Evolutionary conservation across 2,888 invertebrate genomes (phyloP).

Genomic region (Yponomeuta malinellus): DNA sequence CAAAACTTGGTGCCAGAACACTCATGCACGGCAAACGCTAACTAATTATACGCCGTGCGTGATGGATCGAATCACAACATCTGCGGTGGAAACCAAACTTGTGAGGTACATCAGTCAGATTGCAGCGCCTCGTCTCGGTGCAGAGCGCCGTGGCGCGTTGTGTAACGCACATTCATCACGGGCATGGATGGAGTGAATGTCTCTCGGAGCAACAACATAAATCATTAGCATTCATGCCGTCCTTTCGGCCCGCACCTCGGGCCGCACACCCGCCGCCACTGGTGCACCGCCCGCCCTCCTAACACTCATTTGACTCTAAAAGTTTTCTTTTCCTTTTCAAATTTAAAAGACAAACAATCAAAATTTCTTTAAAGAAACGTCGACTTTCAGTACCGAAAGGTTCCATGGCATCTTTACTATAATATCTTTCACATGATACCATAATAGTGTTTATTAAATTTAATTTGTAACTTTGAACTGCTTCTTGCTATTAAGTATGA

Average conservation of each 20-base stretch:
- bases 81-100: slow-evolving; percentile 5
- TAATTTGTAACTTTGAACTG: not conserved
- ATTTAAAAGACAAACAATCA: not conserved
- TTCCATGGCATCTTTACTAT: not conserved
- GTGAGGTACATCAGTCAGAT: slow-evolving; percentile 3
- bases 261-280: slow-evolving; percentile 21
- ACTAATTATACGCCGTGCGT: slow-evolving; percentile 9
- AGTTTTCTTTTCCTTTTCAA: not conserved
- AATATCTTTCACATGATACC: too few relatives aligned
- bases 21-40: not conserved
- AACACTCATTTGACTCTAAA: slow-evolving; percentile 14
- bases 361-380: not conserved
- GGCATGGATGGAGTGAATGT: slow-evolving; percentile 40
- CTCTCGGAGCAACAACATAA: slow-evolving; percentile 55
- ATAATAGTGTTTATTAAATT: not conserved
- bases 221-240: slow-evolving; percentile 43
- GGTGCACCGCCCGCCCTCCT: slow-evolving; percentile 18
- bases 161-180: slow-evolving; percentile 55
- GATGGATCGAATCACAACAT: slow-evolving; percentile 14
- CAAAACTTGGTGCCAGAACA: not conserved
- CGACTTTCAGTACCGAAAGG: not conserved
- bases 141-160: slow-evolving; percentile 32
- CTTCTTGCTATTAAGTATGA: not conserved
- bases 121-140: slow-evolving; percentile 7
- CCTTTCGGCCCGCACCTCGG: slow-evolving; percentile 24